These are phyloP conservation scores for Hypotaenidia okinawae DNA, from an alignment of 2,797 vertebrate genomes.

Conservation along the genomic window DNA sequence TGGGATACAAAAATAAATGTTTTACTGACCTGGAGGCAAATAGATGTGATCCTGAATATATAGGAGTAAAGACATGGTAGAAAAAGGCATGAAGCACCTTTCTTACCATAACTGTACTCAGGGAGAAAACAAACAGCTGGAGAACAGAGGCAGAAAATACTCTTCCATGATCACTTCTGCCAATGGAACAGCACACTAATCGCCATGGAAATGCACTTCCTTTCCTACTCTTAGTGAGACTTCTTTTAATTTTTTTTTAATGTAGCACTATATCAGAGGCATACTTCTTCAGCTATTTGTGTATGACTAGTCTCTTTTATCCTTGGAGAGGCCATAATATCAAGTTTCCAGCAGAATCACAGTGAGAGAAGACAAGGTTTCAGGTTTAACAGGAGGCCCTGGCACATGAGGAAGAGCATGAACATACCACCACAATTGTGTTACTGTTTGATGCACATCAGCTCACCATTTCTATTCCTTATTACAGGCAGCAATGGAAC, in stretches of 20 bases:
- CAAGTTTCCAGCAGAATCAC: neutral
- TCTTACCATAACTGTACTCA: neutral
- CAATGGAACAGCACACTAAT: neutral
- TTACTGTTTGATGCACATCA: neutral
- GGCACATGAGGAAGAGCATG: neutral
- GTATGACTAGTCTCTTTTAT: neutral
- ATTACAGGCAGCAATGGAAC: neutral
- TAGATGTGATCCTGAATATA: neutral
- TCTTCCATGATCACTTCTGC: neutral
- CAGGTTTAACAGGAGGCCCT: neutral
- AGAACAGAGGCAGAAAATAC: neutral
- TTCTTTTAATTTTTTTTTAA: neutral
- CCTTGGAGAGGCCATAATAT: neutral
- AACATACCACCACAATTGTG: neutral
- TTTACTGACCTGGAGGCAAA: neutral
- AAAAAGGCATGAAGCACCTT: neutral
- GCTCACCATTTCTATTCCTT: neutral
- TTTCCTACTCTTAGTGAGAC: neutral
- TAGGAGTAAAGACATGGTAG: neutral
- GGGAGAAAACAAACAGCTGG: neutral
- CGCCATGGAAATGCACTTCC: neutral
- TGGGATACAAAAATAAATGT: neutral
- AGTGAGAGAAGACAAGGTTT: neutral
- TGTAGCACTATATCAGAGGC: neutral
- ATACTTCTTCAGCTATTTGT: neutral